These are phyloP conservation scores for Steinernema feltiae DNA, from an alignment of 1,140 invertebrate genomes.

Conservation along the genomic window DNA sequence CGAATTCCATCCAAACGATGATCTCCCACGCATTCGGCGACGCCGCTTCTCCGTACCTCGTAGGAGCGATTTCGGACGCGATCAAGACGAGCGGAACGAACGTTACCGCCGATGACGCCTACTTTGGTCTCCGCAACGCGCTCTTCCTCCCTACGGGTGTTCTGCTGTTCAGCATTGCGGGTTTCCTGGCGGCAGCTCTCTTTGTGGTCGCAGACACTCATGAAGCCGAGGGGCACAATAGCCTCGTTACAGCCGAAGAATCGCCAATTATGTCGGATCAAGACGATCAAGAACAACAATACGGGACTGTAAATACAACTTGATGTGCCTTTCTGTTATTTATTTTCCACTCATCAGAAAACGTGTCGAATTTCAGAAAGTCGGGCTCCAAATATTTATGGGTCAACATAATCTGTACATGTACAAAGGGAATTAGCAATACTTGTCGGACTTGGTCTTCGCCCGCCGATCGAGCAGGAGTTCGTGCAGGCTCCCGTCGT, in stretches of 20 bases:
- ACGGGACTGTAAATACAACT: not conserved
- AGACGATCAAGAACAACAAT: not conserved
- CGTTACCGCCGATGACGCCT: not conserved
- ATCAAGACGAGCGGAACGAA: not conserved
- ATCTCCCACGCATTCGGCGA: conserved; percentile 84
- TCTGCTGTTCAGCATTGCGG: not conserved
- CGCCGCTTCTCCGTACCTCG: conserved; percentile 83
- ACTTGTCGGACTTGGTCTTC: conserved; percentile 40
- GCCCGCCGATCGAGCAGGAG: conserved; percentile 27
- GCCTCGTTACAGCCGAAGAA: not conserved
- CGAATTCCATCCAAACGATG: conserved; percentile 88
- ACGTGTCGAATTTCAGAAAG: too few relatives aligned
- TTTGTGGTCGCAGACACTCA: not conserved
- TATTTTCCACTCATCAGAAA: too few relatives aligned
- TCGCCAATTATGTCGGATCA: not conserved
- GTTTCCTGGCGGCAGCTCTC: not conserved
- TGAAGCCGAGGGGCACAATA: not conserved
- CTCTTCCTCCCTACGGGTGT: not conserved
- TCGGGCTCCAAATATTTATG: too few relatives aligned
- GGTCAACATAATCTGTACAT: too few relatives aligned
- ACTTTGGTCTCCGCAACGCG: not conserved
- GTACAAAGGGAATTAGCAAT: conserved; percentile 59
- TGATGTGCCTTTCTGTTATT: too few relatives aligned
- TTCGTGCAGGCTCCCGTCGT: conserved; percentile 36
- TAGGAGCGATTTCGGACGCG: conserved; percentile 63